A percentile compares a stretch with the other conserved stretches of the same genome.
Evolutionary conservation across 2,113 vertebrate species (phyloP).

Genomic region (Odontophorus gujanensis): DNA sequence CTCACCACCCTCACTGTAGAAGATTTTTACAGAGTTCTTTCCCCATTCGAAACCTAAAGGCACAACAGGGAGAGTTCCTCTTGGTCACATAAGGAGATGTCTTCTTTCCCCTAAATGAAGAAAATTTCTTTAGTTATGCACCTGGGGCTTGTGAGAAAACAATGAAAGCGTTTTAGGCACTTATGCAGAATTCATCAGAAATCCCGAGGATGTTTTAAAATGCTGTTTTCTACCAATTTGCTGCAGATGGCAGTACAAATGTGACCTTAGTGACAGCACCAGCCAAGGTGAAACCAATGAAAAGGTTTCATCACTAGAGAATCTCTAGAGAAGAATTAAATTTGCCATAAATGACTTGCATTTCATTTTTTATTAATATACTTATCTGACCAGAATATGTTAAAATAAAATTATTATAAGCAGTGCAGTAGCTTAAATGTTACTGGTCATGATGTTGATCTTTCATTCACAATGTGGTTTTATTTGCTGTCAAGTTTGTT

Average conservation of each 20-base stretch:
- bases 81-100: not conserved
- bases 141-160: not conserved
- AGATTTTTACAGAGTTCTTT: not conserved
- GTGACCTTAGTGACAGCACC: not conserved
- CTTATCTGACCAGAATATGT: not conserved
- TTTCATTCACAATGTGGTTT: no score
- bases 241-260: not conserved
- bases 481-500: no score
- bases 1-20: no score
- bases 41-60: not conserved
- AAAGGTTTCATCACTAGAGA: not conserved
- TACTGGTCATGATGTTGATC: no score
- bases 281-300: not conserved
- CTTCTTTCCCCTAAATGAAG: not conserved
- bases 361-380: conserved; percentile 19
- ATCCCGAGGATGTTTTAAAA: not conserved
- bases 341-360: not conserved
- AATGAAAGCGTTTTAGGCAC: rapidly evolving
- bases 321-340: no score
- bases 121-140: not conserved
- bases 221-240: not conserved
- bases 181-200: not conserved
- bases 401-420: no score
- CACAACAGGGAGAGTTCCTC: not conserved
- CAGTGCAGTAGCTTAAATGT: no score